phyloP scores from a whole-genome alignment of 1,140 invertebrate species.

The Amphibalanus amphitrite region DNA sequence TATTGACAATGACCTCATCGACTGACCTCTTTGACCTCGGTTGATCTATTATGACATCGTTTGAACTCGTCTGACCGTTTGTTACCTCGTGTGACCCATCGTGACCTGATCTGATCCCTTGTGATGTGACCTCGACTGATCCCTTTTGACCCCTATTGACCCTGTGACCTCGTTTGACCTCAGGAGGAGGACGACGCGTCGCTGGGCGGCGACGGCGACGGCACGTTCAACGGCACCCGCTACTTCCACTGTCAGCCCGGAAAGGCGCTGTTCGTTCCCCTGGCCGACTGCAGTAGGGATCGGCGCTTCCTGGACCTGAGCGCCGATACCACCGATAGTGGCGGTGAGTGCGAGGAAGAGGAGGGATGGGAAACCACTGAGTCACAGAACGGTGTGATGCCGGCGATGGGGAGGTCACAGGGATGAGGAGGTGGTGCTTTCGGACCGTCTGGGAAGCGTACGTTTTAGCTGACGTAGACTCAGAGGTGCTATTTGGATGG shows the following conservation, averaged over 20 bases:
- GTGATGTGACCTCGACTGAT: constrained; percentile 12
- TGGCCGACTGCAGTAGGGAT: constrained; percentile 56
- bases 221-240: constrained; percentile 46
- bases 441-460: too few species aligned
- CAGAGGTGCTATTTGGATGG: too few species aligned
- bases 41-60: neutral
- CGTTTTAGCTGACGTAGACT: too few species aligned
- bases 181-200: constrained; percentile 51
- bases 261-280: constrained; percentile 55
- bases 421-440: too few species aligned
- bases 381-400: too few species aligned
- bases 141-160: neutral
- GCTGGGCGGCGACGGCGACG: constrained; percentile 48
- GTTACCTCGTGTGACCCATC: too few species aligned
- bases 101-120: neutral
- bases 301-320: constrained; percentile 39
- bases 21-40: too few species aligned
- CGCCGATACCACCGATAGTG: neutral
- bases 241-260: constrained; percentile 51
- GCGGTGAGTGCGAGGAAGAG: neutral
- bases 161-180: constrained; percentile 23
- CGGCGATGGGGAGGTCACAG: too few species aligned
- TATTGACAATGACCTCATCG: too few species aligned
- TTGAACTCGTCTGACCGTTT: too few species aligned
- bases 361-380: too few species aligned